Evolutionary conservation across 2,888 invertebrate genomes (phyloP), one percentile per base, ranked within the genome.

Genomic region (Electrophaes corylata): DNA sequence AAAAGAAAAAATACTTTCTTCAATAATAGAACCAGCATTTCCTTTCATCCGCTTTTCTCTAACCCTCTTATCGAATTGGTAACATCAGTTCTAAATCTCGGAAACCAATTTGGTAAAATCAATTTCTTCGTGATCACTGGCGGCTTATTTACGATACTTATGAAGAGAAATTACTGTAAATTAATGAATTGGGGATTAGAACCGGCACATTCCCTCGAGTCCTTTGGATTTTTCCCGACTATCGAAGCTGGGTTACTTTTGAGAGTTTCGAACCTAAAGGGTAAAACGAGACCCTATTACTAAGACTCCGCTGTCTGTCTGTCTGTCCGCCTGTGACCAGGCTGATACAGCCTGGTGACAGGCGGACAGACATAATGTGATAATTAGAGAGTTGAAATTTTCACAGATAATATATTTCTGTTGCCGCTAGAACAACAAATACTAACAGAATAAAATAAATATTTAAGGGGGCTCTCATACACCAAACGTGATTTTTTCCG

Each of bases 101-200:
- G 39, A 57, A 69, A 69, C 60, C 72, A 66, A 73, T 72, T 64
- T 62, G 58, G 63, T 66, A 46, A 62, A 71, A 69, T 68, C 68
- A 68, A 73, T 75, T 73, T 62, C 60, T 45, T 40, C 40, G 51
- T 57, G 64, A 67, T 72, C 66, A 63, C 71, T 67, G 67, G 43
- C 58, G 57, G 64, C 61, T 66, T 70, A 69, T 66, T 69, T 67
- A 56, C 51, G 44, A 48, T 54, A 64, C 58, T 64, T 57, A 68
- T 70, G 62, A 10, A 3, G 14, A 37, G 31, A 40, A 55, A 59
- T 60, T 51, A 49, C 56, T 29, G 37, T 23, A 19, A 45, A 35
- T 35, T 26, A 56, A 44, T 37, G n/a, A 41, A 54, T 48, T 54
- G 33, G 19, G n/a, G 47, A 41, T 54, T 45, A 23, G 16, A 44